A percentile compares a stretch with the other conserved stretches of the same genome.
phyloP scores from a whole-genome alignment of 2,113 vertebrate species.

The Emydocephalus ijimae region DNA sequence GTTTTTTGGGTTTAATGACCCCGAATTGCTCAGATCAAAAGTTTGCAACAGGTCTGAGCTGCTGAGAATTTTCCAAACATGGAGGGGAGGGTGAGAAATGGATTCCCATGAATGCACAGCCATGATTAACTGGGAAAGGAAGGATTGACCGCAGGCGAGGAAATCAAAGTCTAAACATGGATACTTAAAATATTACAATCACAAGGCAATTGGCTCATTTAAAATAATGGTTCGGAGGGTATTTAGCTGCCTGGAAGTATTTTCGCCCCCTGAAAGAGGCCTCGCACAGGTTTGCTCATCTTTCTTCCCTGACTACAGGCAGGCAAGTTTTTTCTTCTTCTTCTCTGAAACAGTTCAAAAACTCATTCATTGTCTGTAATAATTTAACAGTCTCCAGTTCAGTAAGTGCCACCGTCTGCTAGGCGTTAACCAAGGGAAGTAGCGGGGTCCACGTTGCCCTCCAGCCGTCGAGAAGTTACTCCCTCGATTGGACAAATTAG shows the following conservation, averaged over 20 bases:
- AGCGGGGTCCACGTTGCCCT: background rate
- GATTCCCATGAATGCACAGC: background rate
- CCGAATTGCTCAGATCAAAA: background rate
- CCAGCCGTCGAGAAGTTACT: constrained; percentile 26
- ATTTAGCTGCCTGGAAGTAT: constrained; percentile 20
- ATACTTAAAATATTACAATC: constrained; percentile 6
- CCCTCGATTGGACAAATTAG: background rate
- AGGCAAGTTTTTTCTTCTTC: background rate
- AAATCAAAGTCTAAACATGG: background rate
- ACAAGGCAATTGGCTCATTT: constrained; percentile 21
- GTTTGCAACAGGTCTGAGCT: background rate
- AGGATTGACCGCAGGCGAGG: background rate
- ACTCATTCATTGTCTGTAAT: background rate
- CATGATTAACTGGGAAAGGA: background rate
- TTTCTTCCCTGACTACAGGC: constrained; percentile 26
- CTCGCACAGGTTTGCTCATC: constrained; percentile 10
- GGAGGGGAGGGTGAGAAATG: background rate
- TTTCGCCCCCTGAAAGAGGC: constrained; percentile 11
- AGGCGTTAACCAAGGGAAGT: background rate
- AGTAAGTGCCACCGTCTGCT: constrained; percentile 11
- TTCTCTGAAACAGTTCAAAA: constrained; percentile 13
- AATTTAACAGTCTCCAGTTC: constrained; percentile 3
- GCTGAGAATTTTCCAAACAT: background rate
- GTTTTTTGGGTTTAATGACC: too few species aligned
- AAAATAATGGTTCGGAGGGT: constrained; percentile 41